phyloP scores from a whole-genome alignment of 2,888 invertebrate genomes.

The Drosophila demipolita region DNA sequence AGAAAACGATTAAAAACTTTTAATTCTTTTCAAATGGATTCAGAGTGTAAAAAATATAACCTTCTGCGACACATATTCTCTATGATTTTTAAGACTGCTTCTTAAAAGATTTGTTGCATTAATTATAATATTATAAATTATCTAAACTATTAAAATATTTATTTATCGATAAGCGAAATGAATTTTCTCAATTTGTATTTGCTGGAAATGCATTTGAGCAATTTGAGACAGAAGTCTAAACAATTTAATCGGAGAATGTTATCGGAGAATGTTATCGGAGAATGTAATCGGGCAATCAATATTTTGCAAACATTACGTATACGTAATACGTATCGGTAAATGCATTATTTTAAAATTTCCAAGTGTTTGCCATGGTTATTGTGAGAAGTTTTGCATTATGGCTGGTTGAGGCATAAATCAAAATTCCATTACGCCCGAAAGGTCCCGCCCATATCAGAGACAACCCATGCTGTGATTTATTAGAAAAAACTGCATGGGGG shows the following conservation, averaged over 20 bases:
- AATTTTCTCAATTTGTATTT: not conserved
- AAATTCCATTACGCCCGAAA: conserved; percentile 84
- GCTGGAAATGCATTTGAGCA: not conserved
- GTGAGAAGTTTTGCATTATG: conserved; percentile 83
- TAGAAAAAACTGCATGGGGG: conserved; percentile 67
- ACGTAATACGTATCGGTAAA: conserved; percentile 38
- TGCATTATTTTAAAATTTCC: conserved; percentile 54
- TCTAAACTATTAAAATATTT: not conserved
- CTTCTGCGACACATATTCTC: not conserved
- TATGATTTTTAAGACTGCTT: too few relatives aligned
- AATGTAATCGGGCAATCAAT: conserved; percentile 36
- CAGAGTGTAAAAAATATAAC: not conserved
- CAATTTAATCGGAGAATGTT: conserved; percentile 2
- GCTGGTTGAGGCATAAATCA: conserved; percentile 82
- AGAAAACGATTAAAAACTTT: too few relatives aligned
- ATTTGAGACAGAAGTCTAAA: not conserved
- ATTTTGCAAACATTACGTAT: conserved; percentile 50
- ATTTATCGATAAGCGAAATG: not conserved
- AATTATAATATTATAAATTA: not conserved
- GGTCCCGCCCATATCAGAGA: conserved; percentile 83
- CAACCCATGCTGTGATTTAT: conserved; percentile 84
- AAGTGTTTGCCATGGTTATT: conserved; percentile 57
- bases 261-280: conserved; percentile 20
- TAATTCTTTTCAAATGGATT: too few relatives aligned
- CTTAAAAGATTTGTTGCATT: not conserved